Evolutionary conservation across 35 echinoderm and acorn worm genomes (phyloP).

Genomic region (Apostichopus japonicus): DNA sequence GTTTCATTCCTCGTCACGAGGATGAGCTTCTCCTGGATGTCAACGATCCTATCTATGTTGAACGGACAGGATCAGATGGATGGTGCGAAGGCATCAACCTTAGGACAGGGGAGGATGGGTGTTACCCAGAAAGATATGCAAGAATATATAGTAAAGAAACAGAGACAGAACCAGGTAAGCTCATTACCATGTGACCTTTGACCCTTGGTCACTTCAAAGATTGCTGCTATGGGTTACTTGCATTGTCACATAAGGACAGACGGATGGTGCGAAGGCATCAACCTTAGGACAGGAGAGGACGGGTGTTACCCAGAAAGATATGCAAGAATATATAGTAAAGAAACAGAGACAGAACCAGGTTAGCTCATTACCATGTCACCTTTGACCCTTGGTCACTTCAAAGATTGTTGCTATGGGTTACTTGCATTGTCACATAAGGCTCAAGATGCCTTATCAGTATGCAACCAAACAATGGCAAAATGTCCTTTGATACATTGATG

Average conservation of each 20-base stretch:
- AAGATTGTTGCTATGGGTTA: no score
- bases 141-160: conserved; percentile 75
- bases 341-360: conserved; percentile 90
- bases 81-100: conserved; percentile 98
- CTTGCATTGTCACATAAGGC: no score
- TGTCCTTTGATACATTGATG: no score
- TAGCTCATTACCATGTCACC: background rate
- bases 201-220: no score
- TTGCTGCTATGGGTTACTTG: no score
- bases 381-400: no score
- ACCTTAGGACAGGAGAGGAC: conserved; percentile 89
- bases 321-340: conserved; percentile 74
- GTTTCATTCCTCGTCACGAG: conserved; percentile 92
- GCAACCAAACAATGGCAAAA: no score
- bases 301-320: conserved; percentile 93
- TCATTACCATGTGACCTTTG: no score
- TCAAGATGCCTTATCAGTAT: no score
- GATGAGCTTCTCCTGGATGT: conserved; percentile 86
- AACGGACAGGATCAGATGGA: conserved; percentile 75
- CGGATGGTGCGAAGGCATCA: conserved; percentile 94
- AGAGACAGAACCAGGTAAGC: conserved; percentile 81
- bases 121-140: conserved; percentile 90
- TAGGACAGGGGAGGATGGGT: conserved; percentile 88
- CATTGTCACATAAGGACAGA: conserved; percentile 23
- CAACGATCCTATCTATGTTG: conserved; percentile 89